These are phyloP conservation scores for Diplolepis rosae DNA, from an alignment of 2,888 invertebrate species.

Conservation along the genomic window DNA sequence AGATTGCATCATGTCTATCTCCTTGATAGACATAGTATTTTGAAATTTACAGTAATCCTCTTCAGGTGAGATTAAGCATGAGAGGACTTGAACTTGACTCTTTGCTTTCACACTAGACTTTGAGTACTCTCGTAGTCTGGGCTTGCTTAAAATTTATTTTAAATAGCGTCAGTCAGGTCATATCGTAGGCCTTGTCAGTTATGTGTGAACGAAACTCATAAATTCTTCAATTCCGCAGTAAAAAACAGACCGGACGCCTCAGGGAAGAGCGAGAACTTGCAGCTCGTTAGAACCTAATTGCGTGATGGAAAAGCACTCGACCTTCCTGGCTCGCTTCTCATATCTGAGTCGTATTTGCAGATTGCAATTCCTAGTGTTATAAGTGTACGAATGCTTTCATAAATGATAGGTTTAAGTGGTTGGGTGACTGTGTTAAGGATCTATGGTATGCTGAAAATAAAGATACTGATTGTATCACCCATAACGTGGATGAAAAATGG, in stretches of 20 bases:
- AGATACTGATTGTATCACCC: neutral
- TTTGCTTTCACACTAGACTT: neutral
- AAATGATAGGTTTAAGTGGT: neutral
- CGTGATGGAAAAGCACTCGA: constrained; percentile 47
- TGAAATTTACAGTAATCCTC: neutral
- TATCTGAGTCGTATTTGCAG: neutral
- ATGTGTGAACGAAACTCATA: constrained; percentile 41
- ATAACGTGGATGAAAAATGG: neutral
- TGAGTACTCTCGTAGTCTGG: neutral
- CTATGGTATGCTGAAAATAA: neutral
- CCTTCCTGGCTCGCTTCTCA: constrained; percentile 31
- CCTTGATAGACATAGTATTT: constrained; percentile 5
- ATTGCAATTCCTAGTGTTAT: neutral
- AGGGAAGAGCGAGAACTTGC: constrained; percentile 41
- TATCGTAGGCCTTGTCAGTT: neutral
- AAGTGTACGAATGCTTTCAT: neutral
- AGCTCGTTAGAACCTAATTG: constrained; percentile 50
- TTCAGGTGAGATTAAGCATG: neutral
- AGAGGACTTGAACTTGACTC: constrained; percentile 2
- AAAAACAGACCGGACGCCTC: constrained; percentile 43
- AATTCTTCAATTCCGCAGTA: constrained; percentile 43
- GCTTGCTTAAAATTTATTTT: constrained; percentile 8
- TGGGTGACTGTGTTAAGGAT: neutral
- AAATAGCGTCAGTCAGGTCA: neutral
- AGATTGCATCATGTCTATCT: neutral